Evolutionary conservation across 2,797 vertebrate species (phyloP), one percentile per base, ranked within the genome.

Genomic region (Siniperca undulata): DNA sequence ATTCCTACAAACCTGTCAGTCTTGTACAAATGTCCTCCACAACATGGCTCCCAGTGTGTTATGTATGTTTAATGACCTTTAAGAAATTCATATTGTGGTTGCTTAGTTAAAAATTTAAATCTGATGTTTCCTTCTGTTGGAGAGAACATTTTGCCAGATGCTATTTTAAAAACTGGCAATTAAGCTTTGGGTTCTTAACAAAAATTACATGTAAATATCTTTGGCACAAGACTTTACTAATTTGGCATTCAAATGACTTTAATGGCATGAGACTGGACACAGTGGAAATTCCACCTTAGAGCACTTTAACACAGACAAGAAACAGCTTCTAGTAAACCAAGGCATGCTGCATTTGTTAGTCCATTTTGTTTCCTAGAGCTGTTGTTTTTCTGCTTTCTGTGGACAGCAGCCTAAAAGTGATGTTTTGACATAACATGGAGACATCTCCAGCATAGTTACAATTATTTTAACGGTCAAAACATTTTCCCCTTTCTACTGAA

Each of bases 391-490:
- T 59, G 36, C 52, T 68, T 67, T 66, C 66, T 62, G 48, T 50
- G 20, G 40, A 55, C 56, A 44, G 46, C 53, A 70, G 27, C n/a
- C 42, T 22, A 42, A 68, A 76, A 61, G 27, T 67, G 70, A 71
- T 80, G 64, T 75, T 27, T 22, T 60, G 38, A 81, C 59, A 73
- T 4, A 64, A 75, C 50, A 52, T 7, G 3, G 58, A 75, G 50
- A 68, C 34, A 58, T 55, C 40, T 68, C 34, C 58, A 50, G 52
- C 30, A 48, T 24, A n/a, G 44, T 71, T 69, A 70, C 71, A 77
- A 27, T 61, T 16, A 78, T 70, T 86, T 84, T 74, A 88, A 86
- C 76, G 77, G 77, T 73, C 58, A 71, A 75, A 83, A 83, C 44
- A 68, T 78, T 68, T 60, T 75, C 46, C 3, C 16, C 5, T 75